Base-by-base conservation (phyloP, 2,113 vertebrate species). In the Sapajus apella region DNA sequence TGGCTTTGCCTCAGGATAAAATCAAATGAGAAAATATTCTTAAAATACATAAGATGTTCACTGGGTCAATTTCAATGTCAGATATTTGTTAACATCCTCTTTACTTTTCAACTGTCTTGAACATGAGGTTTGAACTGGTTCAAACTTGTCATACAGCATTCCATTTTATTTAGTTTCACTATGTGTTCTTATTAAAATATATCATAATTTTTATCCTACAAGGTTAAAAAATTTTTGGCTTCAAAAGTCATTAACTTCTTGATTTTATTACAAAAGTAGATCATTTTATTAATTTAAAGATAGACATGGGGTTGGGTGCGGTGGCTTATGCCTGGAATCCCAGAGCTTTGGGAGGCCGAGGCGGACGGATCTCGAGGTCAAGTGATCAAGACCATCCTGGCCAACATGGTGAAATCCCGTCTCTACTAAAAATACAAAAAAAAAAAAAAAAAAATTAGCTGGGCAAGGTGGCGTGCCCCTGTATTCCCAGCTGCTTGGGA, bases 1-100 rank as follows among this genome's bases (percentile, higher is more conserved):
- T 75, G 37, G 45, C n/a, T 90, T 89, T 79, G 47, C 66, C 35
- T 95, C 43, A 85, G 80, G 81, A 87, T 40, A 94, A 96, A 96
- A 92, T 43, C 13, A 83, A 94, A n/a, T 72, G 17, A n/a, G 25
- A 72, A 37, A 37, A 32, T 6, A 9, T 13, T 92, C 23, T 85
- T 55, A 86, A 90, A 88, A 95, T 52, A 85, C 6, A 47, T 82
- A 30, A 61, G 70, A 82, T 80, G 52, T 72, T 85, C 73, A 94
- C 25, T 84, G 45, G 87, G 47, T 91, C 77, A 52, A 27, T 90
- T 94, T 95, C 81, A 95, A 82, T 23, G 17, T 75, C 58, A 96
- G 43, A 90, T 87, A 95, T 75, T 11, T 8, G 4, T n/a, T 94
- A 87, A 76, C 30, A 70, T 81, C 23, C 45, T 82, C 27, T 25